Evolutionary conservation across 2,797 vertebrate genomes (phyloP).

Genomic region (Platalea minor): DNA sequence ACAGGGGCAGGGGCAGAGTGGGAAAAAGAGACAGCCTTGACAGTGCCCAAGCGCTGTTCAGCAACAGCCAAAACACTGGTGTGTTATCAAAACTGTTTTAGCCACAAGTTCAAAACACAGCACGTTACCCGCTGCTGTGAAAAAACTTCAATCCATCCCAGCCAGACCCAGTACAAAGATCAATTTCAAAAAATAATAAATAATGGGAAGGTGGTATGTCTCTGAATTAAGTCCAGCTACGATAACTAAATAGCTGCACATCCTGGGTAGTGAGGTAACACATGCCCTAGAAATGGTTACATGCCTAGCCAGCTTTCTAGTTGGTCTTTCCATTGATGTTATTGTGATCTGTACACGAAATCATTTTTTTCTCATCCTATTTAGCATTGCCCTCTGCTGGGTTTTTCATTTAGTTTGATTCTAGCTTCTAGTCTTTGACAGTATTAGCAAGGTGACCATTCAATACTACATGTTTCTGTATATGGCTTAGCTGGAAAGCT

Average conservation of each 20-base stretch:
- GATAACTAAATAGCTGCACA: background rate
- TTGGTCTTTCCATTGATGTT: background rate
- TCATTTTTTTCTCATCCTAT: background rate
- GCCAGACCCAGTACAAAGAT: background rate
- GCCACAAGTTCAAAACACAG: background rate
- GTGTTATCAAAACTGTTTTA: background rate
- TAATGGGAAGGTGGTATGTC: background rate
- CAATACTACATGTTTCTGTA: background rate
- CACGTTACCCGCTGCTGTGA: rapidly evolving
- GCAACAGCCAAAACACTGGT: background rate
- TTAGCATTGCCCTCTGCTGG: background rate
- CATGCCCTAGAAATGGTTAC: background rate
- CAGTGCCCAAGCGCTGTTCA: background rate
- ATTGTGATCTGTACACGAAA: background rate
- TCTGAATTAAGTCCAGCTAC: background rate
- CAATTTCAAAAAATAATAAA: background rate
- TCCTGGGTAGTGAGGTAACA: background rate
- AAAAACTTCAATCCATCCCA: background rate
- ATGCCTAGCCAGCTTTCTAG: background rate
- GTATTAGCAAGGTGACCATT: background rate
- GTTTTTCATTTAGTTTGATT: background rate
- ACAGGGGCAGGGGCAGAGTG: rapidly evolving
- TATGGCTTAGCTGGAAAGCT: background rate
- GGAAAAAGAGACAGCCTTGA: background rate
- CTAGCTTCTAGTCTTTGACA: background rate